A percentile compares a stretch with the other conserved stretches of the same genome.
Evolutionary conservation across 2,113 vertebrate genomes (phyloP).

Genomic region (Chauna torquata): DNA sequence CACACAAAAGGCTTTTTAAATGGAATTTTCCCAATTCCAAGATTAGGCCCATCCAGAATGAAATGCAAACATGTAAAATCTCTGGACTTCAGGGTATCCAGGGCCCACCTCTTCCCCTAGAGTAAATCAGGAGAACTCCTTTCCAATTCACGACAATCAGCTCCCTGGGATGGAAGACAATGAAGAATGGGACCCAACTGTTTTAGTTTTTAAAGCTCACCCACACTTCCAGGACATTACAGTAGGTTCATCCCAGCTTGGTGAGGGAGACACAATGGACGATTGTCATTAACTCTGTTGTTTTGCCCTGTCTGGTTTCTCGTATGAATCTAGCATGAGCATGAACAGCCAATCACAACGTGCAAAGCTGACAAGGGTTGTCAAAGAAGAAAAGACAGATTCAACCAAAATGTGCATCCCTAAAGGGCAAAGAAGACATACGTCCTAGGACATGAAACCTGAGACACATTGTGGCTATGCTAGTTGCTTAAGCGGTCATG

Average conservation of each 20-base stretch:
- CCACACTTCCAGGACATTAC: background rate
- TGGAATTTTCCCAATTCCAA: conserved; percentile 41
- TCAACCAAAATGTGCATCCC: background rate
- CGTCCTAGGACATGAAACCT: background rate
- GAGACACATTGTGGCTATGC: accelerated
- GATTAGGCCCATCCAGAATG: background rate
- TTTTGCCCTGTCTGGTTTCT: background rate
- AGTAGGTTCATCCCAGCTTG: background rate
- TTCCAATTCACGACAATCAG: background rate
- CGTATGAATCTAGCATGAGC: background rate
- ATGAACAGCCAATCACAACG: background rate
- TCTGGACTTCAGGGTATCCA: background rate
- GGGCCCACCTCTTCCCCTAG: background rate
- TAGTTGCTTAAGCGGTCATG: accelerated
- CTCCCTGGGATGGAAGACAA: background rate
- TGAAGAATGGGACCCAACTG: background rate
- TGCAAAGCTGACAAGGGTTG: background rate
- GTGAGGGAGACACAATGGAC: conserved; percentile 20
- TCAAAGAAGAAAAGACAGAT: background rate
- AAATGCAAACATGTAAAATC: background rate
- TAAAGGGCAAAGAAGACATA: background rate
- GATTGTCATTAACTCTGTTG: background rate
- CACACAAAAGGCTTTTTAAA: conserved; percentile 57
- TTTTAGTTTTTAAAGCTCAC: background rate
- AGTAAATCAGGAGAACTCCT: background rate